Percentiles rank a stretch among this genome's conserved stretches.
These are phyloP conservation scores for Amblyjoppa fuscipennis DNA, from an alignment of 2,888 invertebrate genomes.

Conservation along the genomic window DNA sequence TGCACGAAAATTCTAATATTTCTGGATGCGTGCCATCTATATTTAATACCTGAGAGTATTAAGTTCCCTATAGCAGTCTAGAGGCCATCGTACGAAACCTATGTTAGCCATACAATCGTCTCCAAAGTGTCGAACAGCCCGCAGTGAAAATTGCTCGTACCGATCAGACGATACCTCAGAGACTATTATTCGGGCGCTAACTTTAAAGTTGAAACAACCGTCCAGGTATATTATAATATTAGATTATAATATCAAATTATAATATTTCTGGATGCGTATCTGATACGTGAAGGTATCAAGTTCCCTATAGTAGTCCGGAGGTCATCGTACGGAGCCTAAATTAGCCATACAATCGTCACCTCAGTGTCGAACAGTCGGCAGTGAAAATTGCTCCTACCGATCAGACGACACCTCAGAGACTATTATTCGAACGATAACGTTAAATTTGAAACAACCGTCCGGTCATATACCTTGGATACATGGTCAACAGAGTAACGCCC, in stretches of 20 bases:
- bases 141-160: not conserved
- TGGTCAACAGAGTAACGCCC: not conserved
- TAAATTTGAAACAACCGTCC: not conserved
- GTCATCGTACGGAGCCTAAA: not conserved
- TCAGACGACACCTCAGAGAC: not conserved
- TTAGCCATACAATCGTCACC: not conserved
- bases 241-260: not conserved
- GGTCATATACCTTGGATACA: not conserved
- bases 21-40: not conserved
- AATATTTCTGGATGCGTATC: not conserved
- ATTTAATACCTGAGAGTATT: not conserved
- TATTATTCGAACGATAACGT: not conserved
- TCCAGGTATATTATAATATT: no score
- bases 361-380: not conserved
- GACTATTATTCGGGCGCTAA: not conserved
- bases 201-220: not conserved
- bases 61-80: not conserved
- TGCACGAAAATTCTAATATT: not conserved
- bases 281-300: not conserved
- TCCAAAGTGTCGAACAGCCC: not conserved
- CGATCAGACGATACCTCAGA: not conserved
- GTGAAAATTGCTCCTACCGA: not conserved
- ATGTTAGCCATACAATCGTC: not conserved
- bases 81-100: not conserved
- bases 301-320: not conserved